A percentile compares a stretch with the other conserved stretches of the same genome.
Conservation (phyloP, 30 jellyfish, hydroid and myxozoan genomes). For the Haliclystus octoradiatus region DNA sequence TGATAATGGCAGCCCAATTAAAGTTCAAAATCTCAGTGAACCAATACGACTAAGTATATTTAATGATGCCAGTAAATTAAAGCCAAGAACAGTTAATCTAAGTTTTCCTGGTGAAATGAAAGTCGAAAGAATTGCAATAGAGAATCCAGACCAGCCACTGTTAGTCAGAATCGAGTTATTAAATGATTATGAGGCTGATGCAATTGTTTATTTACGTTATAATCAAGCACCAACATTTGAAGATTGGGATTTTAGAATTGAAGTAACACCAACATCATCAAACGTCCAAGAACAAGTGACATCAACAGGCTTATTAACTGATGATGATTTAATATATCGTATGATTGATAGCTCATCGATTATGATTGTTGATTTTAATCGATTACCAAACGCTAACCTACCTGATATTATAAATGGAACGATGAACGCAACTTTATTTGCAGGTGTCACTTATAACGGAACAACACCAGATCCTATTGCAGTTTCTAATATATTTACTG, state of each 20-base stretch:
- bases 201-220: slow-evolving; percentile 42
- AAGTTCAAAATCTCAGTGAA: slow-evolving; percentile 20
- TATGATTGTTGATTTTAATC: too few species aligned
- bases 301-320: background rate
- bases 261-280: background rate
- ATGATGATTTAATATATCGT: too few species aligned
- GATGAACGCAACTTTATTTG: too few species aligned
- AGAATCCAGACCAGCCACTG: slow-evolving; percentile 26
- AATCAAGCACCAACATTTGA: slow-evolving; percentile 42
- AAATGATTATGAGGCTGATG: slow-evolving; percentile 17
- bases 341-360: too few species aligned
- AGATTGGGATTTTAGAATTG: slow-evolving; percentile 54
- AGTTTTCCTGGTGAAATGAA: slow-evolving; percentile 31
- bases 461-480: slow-evolving; percentile 26
- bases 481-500: slow-evolving; percentile 37
- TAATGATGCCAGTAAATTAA: slow-evolving; percentile 25
- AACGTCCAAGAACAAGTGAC: background rate
- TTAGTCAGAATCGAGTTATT: slow-evolving; percentile 24
- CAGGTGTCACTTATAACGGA: slow-evolving; percentile 39
- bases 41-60: slow-evolving; percentile 15
- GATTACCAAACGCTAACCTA: too few species aligned
- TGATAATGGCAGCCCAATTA: slow-evolving; percentile 1
- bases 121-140: slow-evolving; percentile 13
- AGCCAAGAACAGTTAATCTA: slow-evolving; percentile 1
- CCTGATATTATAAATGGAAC: too few species aligned